Conservation (phyloP, 2,797 vertebrate species). For the Phoebastria nigripes region DNA sequence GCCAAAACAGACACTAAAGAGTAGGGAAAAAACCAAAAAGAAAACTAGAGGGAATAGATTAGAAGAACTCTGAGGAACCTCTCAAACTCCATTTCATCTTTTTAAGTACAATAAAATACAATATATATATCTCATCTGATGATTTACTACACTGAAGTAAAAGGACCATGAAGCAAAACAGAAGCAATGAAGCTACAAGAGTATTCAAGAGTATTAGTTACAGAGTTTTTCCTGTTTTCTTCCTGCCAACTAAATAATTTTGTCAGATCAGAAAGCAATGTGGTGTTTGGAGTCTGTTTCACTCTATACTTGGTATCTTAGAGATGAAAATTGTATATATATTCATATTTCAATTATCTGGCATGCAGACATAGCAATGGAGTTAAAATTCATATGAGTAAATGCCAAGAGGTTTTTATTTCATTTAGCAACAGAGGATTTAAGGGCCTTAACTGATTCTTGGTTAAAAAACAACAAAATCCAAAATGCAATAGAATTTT, state of each 20-base stretch:
- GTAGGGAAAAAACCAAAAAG: rapidly evolving
- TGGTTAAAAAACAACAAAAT: neutral
- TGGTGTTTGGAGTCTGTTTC: neutral
- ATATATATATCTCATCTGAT: neutral
- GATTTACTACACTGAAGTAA: neutral
- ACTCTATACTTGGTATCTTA: neutral
- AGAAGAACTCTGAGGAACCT: neutral
- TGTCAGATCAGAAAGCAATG: neutral
- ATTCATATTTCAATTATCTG: neutral
- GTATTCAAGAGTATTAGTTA: neutral
- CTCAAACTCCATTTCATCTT: neutral
- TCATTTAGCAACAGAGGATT: neutral
- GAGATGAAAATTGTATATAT: neutral
- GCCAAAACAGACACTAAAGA: neutral
- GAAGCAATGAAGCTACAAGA: neutral
- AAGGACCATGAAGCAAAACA: neutral
- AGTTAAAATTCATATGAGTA: neutral
- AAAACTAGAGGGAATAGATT: neutral
- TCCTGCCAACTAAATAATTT: neutral
- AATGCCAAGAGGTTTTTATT: neutral
- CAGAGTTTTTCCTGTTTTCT: neutral
- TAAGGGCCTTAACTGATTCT: neutral
- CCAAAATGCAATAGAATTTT: neutral
- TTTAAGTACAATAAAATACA: neutral
- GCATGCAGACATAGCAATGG: neutral